Conservation (phyloP, 1,140 invertebrate species). For the Leguminivora glycinivorella region DNA sequence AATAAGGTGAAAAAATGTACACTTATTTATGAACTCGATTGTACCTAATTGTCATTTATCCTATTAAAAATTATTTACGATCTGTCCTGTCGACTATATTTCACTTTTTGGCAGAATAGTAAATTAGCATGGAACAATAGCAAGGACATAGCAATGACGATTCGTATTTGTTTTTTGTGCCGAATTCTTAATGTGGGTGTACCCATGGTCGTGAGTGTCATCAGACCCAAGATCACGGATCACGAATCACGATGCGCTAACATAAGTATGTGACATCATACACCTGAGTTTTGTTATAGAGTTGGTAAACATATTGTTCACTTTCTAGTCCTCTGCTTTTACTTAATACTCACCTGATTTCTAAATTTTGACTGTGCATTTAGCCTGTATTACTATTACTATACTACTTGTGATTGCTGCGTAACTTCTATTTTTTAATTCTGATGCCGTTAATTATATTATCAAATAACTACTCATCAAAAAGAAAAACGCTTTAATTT, state of each 20-base stretch:
- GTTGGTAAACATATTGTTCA: background rate
- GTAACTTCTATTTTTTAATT: background rate
- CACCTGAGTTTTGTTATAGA: background rate
- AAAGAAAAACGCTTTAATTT: too few species aligned
- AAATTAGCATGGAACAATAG: conserved; percentile 6
- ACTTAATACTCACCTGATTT: background rate
- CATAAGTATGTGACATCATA: background rate
- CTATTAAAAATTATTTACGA: background rate
- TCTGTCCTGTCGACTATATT: background rate
- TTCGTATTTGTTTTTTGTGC: background rate
- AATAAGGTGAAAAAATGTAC: too few species aligned
- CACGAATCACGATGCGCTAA: background rate
- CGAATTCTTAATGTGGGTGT: conserved; percentile 8
- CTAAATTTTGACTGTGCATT: too few species aligned
- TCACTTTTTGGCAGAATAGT: conserved; percentile 9
- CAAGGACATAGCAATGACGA: conserved; percentile 20
- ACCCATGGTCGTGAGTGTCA: conserved; percentile 16
- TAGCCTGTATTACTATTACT: too few species aligned
- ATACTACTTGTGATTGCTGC: too few species aligned
- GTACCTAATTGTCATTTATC: background rate
- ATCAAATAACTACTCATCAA: too few species aligned
- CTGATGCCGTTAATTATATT: too few species aligned
- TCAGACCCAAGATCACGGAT: background rate
- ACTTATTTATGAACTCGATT: too few species aligned
- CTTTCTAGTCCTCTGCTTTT: background rate